Evolutionary conservation across 2,888 invertebrate species (phyloP).

Genomic region (Idaea aversata): DNA sequence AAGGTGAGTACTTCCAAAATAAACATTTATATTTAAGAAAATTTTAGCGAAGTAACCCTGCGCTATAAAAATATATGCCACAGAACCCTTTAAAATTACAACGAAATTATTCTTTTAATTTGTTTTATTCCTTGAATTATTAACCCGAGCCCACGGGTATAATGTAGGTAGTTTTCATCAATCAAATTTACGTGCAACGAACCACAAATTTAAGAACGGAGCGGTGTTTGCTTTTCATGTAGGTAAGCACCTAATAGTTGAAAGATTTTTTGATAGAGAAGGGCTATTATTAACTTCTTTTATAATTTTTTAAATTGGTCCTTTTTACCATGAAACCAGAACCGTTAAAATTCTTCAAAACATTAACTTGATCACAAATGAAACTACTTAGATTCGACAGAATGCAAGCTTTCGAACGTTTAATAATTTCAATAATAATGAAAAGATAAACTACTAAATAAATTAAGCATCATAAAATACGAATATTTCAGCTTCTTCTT

Average conservation of each 20-base stretch:
- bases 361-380: background rate
- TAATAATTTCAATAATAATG: no score
- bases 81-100: conserved; percentile 13
- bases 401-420: no score
- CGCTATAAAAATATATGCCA: background rate
- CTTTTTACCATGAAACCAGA: conserved; percentile 3
- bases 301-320: background rate
- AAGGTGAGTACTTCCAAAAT: no score
- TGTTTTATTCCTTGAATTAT: conserved; percentile 52
- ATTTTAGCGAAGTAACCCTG: background rate
- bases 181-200: conserved; percentile 50
- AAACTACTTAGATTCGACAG: no score
- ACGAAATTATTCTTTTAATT: conserved; percentile 14
- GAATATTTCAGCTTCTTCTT: no score
- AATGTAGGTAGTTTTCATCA: conserved; percentile 55
- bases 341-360: conserved; percentile 5
- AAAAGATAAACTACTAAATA: no score
- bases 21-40: background rate
- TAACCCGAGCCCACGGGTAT: conserved; percentile 31
- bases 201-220: conserved; percentile 26
- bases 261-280: conserved; percentile 4
- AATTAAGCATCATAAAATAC: no score
- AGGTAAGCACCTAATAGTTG: conserved; percentile 8
- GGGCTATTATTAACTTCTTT: conserved; percentile 14
- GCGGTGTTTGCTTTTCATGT: conserved; percentile 8